Percentiles rank a stretch among this genome's conserved stretches.
Evolutionary conservation across 2,113 vertebrate genomes (phyloP).

Genomic region (Anthoscopus minutus): DNA sequence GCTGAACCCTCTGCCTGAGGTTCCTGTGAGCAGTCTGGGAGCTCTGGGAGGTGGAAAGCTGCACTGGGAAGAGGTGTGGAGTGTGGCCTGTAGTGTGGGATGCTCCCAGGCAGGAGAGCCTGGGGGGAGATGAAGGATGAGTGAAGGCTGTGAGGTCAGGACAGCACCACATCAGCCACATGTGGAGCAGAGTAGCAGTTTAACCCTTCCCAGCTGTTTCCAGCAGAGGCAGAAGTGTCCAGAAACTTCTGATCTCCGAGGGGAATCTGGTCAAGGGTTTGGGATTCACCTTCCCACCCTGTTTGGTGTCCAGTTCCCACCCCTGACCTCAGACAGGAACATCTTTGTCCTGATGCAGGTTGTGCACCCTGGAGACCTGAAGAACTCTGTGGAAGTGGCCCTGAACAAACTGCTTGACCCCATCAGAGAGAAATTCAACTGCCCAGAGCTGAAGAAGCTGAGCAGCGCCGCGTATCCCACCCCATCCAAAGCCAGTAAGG

Average conservation of each 20-base stretch:
- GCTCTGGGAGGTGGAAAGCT: neutral
- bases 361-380: conserved; percentile 93
- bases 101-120: neutral
- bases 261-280: neutral
- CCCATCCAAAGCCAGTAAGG: conserved; percentile 84
- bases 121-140: fast-evolving
- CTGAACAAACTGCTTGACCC: conserved; percentile 91
- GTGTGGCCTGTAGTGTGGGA: neutral
- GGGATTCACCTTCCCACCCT: neutral
- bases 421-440: conserved; percentile 91
- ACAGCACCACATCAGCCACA: neutral
- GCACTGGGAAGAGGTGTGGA: neutral
- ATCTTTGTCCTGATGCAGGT: conserved; percentile 50
- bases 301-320: neutral
- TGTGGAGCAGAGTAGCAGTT: neutral
- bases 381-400: conserved; percentile 87
- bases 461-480: conserved; percentile 82
- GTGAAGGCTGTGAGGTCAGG: neutral
- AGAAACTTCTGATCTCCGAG: neutral
- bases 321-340: neutral
- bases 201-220: neutral
- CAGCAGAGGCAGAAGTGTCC: neutral
- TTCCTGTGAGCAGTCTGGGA: neutral
- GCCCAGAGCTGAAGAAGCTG: conserved; percentile 84
- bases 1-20: neutral